Base-by-base conservation (phyloP, 1,140 invertebrate genomes). In the Hycleus phaleratus region DNA sequence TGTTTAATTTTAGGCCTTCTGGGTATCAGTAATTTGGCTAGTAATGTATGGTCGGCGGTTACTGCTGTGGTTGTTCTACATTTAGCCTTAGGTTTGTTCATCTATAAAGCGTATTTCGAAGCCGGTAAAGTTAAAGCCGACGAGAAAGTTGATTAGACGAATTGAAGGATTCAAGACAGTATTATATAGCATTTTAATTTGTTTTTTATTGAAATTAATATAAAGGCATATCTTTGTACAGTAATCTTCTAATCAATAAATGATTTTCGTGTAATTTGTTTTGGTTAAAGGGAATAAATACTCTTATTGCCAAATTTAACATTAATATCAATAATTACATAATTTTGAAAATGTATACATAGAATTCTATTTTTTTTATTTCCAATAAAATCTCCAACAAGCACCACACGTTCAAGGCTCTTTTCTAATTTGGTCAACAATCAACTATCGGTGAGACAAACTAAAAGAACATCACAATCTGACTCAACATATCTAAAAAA, bases 21-120 rank as follows among this genome's bases (percentile, higher is more conserved):
- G 10, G 75, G 77, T 6, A 61, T 87, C 49, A 78, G 80, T 46
- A 76, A 79, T 38, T 72, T 87, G 40, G 74, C 79, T 10, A 86
- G 84, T 58, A 90, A 87, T 73, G 84, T 90, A 44, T 88, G 84
- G 68, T 81, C 87, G 10, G 87, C 87, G 43, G 80, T 85, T 18
- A 78, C 83, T 51, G 83, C 87, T 3, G 80, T 91, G 6, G 61
- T 87, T 2, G 80, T 85, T 9, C 71, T 91, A 40, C 87, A 91
- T 68, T 61, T 87, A 43, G 85, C 85, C 6, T 64, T 90, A 39
- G 87, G 83, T n/a, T 71, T 86, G 25, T 90, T 88, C 67, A 88
- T 90, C 69, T 87, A 85, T 62, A 80, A 78, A 64, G 87, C 87
- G 1, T 90, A 88, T 67, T 85, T 80, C 61, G 82, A 81, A n/a